Base-by-base conservation (phyloP, 2,888 invertebrate genomes). In the Merodon equestris region DNA sequence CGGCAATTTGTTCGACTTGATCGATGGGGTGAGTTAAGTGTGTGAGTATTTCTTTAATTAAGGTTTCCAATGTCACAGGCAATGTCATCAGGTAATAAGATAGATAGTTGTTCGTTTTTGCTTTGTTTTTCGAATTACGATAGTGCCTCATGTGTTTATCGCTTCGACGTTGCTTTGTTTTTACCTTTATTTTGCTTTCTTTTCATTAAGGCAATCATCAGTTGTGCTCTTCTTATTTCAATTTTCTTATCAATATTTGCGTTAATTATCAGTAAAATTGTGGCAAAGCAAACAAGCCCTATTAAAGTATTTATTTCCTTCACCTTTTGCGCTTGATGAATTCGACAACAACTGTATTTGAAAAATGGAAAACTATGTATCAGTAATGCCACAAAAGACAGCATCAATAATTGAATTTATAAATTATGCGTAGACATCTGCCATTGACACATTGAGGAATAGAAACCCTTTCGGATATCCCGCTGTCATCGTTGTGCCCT, bases 71-170 rank as follows among this genome's bases (percentile, higher is more conserved):
- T 77, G 67, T 77, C 76, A 60, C 56, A 42, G 38, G 18, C 51
- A 47, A 54, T 76, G 72, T 72, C 76, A 72, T 67, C 67, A 42
- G 63, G 77, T 36, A 73, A 73, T 77, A 73, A 73, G 67, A 63
- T 27, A 27, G 27, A 27, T 27, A 4, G 27, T 27, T n/a, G n/a
- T n/a, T n/a, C n/a, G n/a, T n/a, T n/a, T n/a, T n/a, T n/a, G n/a
- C n/a, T n/a, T n/a, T n/a, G n/a, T n/a, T n/a, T 27, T 47, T 70
- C 34, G 50, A 61, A 13, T 15, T 19, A 40, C 15, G 38, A 48
- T 19, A 27, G 27, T 27, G 27, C 27, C 27, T 27, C 14, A 34
- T 36, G 12, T 14, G 36, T 9, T 34, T 15, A 7, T 14, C 7
- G 19, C 27, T 19, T 9, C 4, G 17, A 5, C 7, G 13, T 27